Evolutionary conservation across 1,140 invertebrate genomes (phyloP).

Genomic region (Drosophila miranda): DNA sequence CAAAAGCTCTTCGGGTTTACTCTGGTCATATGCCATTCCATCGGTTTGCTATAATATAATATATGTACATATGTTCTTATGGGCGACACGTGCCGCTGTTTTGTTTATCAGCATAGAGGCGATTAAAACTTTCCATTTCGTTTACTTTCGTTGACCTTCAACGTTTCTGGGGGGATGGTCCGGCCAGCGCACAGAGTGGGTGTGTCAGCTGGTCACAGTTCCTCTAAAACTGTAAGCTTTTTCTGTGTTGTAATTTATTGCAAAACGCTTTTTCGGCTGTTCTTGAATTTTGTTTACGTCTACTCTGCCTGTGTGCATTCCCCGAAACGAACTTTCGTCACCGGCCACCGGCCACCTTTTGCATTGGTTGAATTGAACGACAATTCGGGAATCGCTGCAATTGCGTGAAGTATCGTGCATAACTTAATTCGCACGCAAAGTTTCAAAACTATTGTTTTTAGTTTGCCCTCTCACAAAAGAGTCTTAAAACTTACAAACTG

Average conservation of each 20-base stretch:
- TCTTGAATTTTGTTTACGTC: constrained; percentile 9
- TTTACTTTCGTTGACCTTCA: constrained; percentile 61
- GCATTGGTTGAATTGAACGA: constrained; percentile 26
- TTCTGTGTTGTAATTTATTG: constrained; percentile 1
- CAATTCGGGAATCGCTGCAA: constrained; percentile 15
- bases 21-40: constrained; percentile 6
- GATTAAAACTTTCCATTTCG: constrained; percentile 37
- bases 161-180: constrained; percentile 19
- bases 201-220: constrained; percentile 32
- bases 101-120: constrained; percentile 18
- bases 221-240: constrained; percentile 47
- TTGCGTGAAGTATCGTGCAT: constrained; percentile 67
- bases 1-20: constrained; percentile 27
- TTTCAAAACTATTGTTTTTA: constrained; percentile 49
- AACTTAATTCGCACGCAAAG: constrained; percentile 58
- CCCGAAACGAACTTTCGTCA: background rate
- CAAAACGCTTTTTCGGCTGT: constrained; percentile 1
- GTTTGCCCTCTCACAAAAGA: constrained; percentile 6
- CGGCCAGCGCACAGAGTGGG: constrained; percentile 10
- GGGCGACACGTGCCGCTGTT: constrained; percentile 46
- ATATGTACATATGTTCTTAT: no score
- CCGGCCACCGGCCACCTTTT: constrained; percentile 10
- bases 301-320: background rate
- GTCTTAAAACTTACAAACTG: background rate
- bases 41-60: constrained; percentile 15